phyloP scores from a whole-genome alignment of 1,140 invertebrate genomes.

The Musca vetustissima region DNA sequence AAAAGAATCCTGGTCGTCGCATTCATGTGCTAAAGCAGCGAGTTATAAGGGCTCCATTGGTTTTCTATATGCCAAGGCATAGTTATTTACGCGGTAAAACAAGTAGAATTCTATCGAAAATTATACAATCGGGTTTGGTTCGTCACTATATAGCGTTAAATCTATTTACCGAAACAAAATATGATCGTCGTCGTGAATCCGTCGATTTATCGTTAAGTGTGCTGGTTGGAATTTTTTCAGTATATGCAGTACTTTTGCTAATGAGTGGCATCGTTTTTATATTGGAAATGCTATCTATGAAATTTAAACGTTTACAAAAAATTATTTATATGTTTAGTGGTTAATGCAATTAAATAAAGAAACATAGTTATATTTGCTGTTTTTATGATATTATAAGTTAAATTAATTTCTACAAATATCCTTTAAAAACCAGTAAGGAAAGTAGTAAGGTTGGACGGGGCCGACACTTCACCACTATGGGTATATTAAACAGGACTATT shows the following conservation, averaged over 20 bases:
- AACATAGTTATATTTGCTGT: too few species aligned
- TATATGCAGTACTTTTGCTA: constrained; percentile 26
- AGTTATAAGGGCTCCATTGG: constrained; percentile 39
- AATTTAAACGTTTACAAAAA: too few species aligned
- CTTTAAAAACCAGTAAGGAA: too few species aligned
- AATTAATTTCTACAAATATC: too few species aligned
- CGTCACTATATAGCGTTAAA: not conserved
- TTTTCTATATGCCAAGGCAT: constrained; percentile 47
- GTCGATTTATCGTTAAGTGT: constrained; percentile 32
- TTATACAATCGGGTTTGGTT: constrained; percentile 40
- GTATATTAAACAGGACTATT: too few species aligned
- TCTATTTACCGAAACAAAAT: not conserved
- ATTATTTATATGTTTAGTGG: too few species aligned
- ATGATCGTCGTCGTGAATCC: constrained; percentile 28
- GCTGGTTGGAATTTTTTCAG: constrained; percentile 36
- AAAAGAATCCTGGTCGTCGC: constrained; percentile 15
- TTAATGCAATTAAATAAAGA: too few species aligned
- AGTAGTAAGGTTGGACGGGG: too few species aligned
- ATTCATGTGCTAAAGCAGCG: constrained; percentile 30
- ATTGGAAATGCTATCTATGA: constrained; percentile 29
- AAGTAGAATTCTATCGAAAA: constrained; percentile 38
- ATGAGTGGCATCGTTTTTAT: constrained; percentile 36
- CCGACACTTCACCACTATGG: too few species aligned
- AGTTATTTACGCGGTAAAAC: constrained; percentile 41
- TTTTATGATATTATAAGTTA: too few species aligned